Base-by-base conservation (phyloP, 2,113 vertebrate species). In the Phalacrocorax aristotelis region DNA sequence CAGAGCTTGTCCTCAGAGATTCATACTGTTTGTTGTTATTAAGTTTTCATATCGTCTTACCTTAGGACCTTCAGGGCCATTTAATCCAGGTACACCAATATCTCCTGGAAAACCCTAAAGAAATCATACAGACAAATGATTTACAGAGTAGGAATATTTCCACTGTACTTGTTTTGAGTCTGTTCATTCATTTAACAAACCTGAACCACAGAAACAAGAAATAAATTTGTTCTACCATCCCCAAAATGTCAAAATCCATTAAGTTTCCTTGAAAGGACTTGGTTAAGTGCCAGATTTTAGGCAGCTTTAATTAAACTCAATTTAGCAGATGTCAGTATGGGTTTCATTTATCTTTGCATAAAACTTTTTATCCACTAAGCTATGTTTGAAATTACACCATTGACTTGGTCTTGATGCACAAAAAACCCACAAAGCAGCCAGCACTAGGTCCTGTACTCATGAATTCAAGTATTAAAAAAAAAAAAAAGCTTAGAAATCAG, bases 31-130 rank as follows among this genome's bases (percentile, higher is more conserved):
- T 83, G 58, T 27, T 69, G 40, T 23, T 58, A 13, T 13, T 42
- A 88, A 51, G 3, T 65, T 84, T 94, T n/a, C 52, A 86, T 40
- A 44, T 6, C 54, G 58, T 65, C 94, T 97, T 99, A 99, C 99
- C 99, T 99, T 99, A 95, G 97, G 98, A 97, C 99, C 99, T 94
- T 98, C 98, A 64, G 98, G 99, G 83, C 99, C 99, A 40, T 99
- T 99, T 27, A 98, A 98, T 78, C 99, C 99, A 94, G 99, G 99
- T 74, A 98, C 83, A 48, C 99, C 99, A 96, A 99, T 99, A 97
- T 99, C 99, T 90, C 99, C 99, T 70, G 99, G 99, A 98, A 99
- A 99, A 57, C 99, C 99, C 99, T 99, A 93, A 65, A 85, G 75
- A 98, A 86, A 90, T 71, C 77, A 95, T 14, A 94, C 19, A 89